phyloP scores from a whole-genome alignment of 2,797 vertebrate genomes.

The Poeciliopsis presidionis region DNA sequence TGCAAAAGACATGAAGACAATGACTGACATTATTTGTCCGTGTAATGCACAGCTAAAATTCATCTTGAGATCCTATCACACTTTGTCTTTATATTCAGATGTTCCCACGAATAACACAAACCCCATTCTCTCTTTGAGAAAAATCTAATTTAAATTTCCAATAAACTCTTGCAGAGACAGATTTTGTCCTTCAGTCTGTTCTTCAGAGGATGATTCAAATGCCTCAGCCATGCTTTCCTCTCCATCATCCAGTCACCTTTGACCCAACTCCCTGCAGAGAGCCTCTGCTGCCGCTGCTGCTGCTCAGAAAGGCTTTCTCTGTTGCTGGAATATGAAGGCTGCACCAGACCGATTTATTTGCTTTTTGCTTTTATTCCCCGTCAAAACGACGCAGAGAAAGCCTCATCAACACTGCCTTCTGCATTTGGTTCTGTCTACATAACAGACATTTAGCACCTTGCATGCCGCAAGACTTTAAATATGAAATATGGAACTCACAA shows the following conservation, averaged over 20 bases:
- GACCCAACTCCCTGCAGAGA: background rate
- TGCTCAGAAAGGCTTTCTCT: background rate
- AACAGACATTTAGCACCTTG: background rate
- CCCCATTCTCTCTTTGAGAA: background rate
- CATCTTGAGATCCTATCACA: background rate
- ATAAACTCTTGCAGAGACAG: background rate
- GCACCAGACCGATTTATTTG: background rate
- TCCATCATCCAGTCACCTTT: slow-evolving; percentile 2
- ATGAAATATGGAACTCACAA: background rate
- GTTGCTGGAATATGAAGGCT: background rate
- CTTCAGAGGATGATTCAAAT: background rate
- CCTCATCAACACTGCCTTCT: background rate
- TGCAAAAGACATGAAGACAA: background rate
- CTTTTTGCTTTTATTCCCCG: background rate
- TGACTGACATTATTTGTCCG: background rate
- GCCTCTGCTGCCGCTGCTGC: background rate
- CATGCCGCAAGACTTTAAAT: background rate
- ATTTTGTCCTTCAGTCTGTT: background rate
- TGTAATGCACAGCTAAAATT: background rate
- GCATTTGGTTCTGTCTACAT: background rate
- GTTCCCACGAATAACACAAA: background rate
- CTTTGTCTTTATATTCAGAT: background rate
- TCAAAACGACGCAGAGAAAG: background rate
- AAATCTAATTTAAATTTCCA: background rate
- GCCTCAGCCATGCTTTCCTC: background rate